A percentile compares a stretch with the other conserved stretches of the same genome.
phyloP scores from a whole-genome alignment of 1,140 invertebrate genomes.

The Diuraphis noxia region DNA sequence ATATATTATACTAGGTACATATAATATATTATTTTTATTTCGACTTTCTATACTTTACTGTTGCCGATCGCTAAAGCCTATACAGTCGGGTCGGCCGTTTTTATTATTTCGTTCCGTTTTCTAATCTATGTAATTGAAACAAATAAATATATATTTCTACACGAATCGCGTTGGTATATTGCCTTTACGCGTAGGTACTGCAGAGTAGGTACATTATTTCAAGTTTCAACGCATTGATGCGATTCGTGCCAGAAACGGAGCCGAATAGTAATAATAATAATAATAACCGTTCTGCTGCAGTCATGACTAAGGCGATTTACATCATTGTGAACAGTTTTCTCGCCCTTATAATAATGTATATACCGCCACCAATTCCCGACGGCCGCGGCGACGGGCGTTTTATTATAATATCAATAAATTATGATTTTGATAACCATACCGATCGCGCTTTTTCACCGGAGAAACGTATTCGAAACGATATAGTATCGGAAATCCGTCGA shows the following conservation, averaged over 20 bases:
- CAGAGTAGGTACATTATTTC: no score
- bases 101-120: neutral
- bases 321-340: neutral
- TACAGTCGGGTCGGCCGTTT: neutral
- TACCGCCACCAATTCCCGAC: neutral
- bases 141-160: neutral
- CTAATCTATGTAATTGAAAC: neutral
- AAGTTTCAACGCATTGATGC: neutral
- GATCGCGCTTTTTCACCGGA: neutral
- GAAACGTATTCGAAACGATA: neutral
- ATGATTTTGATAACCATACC: neutral
- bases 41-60: neutral
- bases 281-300: neutral
- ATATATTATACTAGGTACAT: no score
- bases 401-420: neutral
- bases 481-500: neutral
- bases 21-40: neutral
- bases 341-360: neutral
- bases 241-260: neutral
- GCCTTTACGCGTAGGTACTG: neutral
- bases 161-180: neutral
- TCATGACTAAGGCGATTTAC: neutral
- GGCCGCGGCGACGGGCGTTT: neutral
- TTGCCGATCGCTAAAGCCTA: no score
- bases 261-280: neutral